These are phyloP conservation scores for Neosilurus mollespiculum DNA, from an alignment of 2,797 vertebrate species.

Conservation along the genomic window DNA sequence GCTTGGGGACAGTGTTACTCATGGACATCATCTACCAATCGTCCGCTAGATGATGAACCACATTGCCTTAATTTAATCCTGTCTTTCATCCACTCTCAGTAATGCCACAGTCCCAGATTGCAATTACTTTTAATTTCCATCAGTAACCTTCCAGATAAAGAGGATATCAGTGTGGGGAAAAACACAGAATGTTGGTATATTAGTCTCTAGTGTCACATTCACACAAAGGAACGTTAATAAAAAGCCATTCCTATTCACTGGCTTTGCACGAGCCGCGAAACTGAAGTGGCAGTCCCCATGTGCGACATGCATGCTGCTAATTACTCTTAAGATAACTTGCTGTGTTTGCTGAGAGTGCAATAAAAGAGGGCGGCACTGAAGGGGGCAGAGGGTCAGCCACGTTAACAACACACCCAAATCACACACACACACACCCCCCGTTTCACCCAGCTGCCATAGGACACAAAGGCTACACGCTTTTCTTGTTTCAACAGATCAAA, in stretches of 20 bases:
- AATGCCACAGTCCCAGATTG: neutral
- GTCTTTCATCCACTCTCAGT: slow-evolving; percentile 8
- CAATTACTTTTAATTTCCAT: slow-evolving; percentile 17
- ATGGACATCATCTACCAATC: neutral
- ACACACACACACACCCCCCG: neutral
- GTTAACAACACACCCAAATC: slow-evolving; percentile 40
- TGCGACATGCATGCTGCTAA: slow-evolving; percentile 36
- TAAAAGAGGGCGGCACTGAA: slow-evolving; percentile 38
- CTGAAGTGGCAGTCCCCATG: slow-evolving; percentile 26
- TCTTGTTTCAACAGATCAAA: slow-evolving; percentile 11
- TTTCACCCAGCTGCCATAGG: slow-evolving; percentile 31
- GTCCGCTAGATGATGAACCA: slow-evolving; percentile 7
- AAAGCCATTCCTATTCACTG: neutral
- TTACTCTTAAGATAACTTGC: slow-evolving; percentile 41
- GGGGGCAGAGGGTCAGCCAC: slow-evolving; percentile 30
- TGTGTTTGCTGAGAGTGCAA: slow-evolving; percentile 38
- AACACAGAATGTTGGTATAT: neutral
- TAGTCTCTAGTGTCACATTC: neutral
- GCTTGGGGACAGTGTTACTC: slow-evolving; percentile 4
- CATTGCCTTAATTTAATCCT: slow-evolving; percentile 2
- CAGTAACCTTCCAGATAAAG: neutral
- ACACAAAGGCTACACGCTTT: slow-evolving; percentile 27
- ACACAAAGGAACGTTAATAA: neutral
- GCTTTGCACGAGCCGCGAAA: neutral
- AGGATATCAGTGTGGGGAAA: too few relatives aligned